Conservation (phyloP, 2,797 vertebrate species). For the Rhinophrynus dorsalis region DNA sequence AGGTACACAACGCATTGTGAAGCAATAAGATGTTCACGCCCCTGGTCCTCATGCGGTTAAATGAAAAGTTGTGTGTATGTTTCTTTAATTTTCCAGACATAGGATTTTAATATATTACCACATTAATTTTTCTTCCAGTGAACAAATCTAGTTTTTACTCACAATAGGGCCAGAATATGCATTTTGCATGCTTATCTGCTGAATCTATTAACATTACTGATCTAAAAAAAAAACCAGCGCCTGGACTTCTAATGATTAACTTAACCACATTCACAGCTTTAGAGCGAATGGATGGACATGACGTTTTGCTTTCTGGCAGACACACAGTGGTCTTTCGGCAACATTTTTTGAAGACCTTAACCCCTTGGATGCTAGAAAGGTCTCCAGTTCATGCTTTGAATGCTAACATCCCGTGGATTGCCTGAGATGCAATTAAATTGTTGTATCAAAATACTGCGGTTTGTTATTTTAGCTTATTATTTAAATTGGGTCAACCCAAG, state of each 20-base stretch:
- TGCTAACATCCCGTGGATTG: neutral
- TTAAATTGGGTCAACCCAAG: no score
- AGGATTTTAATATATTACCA: neutral
- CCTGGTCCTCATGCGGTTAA: no score
- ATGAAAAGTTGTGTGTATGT: no score
- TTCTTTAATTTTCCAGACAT: slow-evolving; percentile 1
- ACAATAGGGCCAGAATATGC: neutral
- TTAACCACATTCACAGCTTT: neutral
- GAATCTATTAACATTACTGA: neutral
- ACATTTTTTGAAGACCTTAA: neutral
- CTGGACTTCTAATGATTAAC: neutral
- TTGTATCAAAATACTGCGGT: no score
- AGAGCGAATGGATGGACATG: no score
- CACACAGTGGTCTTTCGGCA: no score
- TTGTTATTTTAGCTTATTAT: no score
- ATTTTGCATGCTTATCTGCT: neutral
- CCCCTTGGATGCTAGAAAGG: no score
- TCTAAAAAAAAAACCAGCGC: neutral
- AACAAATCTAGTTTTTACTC: neutral
- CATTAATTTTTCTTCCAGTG: neutral
- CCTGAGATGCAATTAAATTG: no score
- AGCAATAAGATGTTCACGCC: no score
- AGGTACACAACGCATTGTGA: no score
- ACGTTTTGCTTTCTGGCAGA: no score
- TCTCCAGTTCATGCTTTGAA: neutral